Evolutionary conservation across 1,140 invertebrate species (phyloP).

Genomic region (Bombus balteatus): DNA sequence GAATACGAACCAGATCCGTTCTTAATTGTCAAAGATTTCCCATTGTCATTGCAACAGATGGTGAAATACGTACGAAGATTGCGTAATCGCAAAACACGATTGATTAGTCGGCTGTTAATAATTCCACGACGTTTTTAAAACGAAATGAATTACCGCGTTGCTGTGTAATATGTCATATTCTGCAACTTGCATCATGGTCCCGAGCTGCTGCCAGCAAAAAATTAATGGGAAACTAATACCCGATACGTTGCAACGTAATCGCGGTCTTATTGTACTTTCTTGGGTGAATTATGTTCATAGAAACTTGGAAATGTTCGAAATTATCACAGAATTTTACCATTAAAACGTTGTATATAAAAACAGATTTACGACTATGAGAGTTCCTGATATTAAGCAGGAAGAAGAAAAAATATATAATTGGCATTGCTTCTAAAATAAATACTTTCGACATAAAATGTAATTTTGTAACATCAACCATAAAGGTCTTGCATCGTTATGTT

Average conservation of each 20-base stretch:
- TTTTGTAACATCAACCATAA: too few species aligned
- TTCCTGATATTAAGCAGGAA: too few species aligned
- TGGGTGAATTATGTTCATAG: not conserved
- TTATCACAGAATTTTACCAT: too few species aligned
- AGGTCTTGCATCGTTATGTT: too few species aligned
- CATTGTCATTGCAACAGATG: not conserved
- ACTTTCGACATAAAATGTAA: too few species aligned
- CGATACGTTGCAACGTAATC: conserved; percentile 15
- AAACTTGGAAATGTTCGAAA: not conserved
- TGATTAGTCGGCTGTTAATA: conserved; percentile 34
- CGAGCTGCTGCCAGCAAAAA: conserved; percentile 17
- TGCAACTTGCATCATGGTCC: conserved; percentile 7
- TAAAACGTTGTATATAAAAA: too few species aligned
- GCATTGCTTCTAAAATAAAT: too few species aligned
- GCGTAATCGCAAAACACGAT: conserved; percentile 32
- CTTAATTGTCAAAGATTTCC: conserved; percentile 40
- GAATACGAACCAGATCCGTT: not conserved
- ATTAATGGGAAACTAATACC: conserved; percentile 29
- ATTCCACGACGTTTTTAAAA: conserved; percentile 22
- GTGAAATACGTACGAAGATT: not conserved
- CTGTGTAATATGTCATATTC: conserved; percentile 19
- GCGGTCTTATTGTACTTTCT: not conserved
- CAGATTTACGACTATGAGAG: too few species aligned
- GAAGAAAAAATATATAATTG: too few species aligned
- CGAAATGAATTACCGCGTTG: conserved; percentile 31